Base-by-base conservation (phyloP, 1,140 invertebrate species). In the Leptinotarsa defecta region DNA sequence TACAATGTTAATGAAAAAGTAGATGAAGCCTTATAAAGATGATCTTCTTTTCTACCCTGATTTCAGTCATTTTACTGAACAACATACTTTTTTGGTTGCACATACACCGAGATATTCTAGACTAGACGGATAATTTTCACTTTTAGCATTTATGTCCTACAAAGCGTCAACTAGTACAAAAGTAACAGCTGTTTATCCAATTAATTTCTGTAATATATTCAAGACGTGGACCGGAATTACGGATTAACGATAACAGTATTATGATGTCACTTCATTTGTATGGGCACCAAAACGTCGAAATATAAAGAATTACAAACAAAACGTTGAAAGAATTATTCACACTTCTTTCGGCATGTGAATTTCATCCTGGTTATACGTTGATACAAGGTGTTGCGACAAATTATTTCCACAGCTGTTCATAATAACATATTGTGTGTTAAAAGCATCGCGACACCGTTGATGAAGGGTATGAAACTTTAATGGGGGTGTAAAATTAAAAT, bases 191-290 rank as follows among this genome's bases (percentile, higher is more conserved):
- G 68, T 20, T 43, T 17, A 17, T 34, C 13, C 68, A 69, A 69
- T 69, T 69, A 69, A 69, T 43, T 69, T 34, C 19, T 48, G 2
- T 69, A 69, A 69, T 69, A 49, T 69, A 69, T 69, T 69, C 68
- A 5, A 69, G 48, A 20, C 68, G 43, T 22, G 43, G n/a, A 48
- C 68, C 68, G 68, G 68, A 69, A 69, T 69, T 69, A 69, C 68
- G 68, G 68, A 69, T 69, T 69, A 69, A 69, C 34, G 68, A 48
- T 48, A 69, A 34, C 20, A 48, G 68, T 69, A 69, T 20, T 69
- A 69, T 48, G 27, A 69, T 69, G n/a, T 65, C 64, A 65, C 27
- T 22, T 34, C 13, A 65, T 65, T 65, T 22, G 27, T 57, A 57
- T 57, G 52, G n/a, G n/a, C 52, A 57, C 52, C n/a, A 57, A 57